Evolutionary conservation across 2,797 vertebrate genomes (phyloP).

Genomic region (Micromesistius poutassou): DNA sequence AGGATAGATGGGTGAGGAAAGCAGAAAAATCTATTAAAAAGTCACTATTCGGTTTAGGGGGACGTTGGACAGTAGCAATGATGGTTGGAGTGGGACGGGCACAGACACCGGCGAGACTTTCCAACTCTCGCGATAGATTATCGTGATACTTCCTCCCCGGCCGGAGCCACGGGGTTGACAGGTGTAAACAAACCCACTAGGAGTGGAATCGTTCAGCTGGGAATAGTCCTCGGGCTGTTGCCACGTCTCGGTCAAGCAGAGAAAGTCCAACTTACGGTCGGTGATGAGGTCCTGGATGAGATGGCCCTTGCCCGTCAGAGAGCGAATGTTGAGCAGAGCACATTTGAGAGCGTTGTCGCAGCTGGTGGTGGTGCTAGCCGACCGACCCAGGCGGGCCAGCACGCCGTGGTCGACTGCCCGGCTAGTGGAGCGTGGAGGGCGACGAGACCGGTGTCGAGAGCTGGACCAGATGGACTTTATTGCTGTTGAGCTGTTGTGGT

Average conservation of each 20-base stretch:
- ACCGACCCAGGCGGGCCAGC: slow-evolving; percentile 9
- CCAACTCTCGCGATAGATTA: too few relatives aligned
- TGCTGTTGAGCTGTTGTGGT: not conserved
- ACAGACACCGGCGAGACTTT: not conserved
- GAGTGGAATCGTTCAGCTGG: slow-evolving; percentile 4
- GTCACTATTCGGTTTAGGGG: not conserved
- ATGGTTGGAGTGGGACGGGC: not conserved
- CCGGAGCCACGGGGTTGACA: too few relatives aligned
- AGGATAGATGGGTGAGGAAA: slow-evolving; percentile 1
- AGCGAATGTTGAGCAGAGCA: slow-evolving; percentile 7
- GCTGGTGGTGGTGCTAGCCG: slow-evolving; percentile 5
- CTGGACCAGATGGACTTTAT: not conserved
- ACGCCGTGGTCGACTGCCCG: slow-evolving; percentile 10
- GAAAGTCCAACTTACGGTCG: not conserved
- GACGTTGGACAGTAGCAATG: not conserved
- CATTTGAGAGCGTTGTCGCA: slow-evolving; percentile 5
- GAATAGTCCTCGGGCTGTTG: slow-evolving; percentile 3
- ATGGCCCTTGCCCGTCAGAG: slow-evolving; percentile 10
- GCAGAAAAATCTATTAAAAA: not conserved
- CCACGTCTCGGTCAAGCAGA: not conserved
- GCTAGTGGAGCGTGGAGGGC: not conserved
- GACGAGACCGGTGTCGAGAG: not conserved
- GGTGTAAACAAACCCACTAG: slow-evolving; percentile 4
- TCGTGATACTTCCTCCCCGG: too few relatives aligned
- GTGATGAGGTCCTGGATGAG: slow-evolving; percentile 9